Conservation (phyloP, 2,797 vertebrate species). For the Rhynchotus rufescens region DNA sequence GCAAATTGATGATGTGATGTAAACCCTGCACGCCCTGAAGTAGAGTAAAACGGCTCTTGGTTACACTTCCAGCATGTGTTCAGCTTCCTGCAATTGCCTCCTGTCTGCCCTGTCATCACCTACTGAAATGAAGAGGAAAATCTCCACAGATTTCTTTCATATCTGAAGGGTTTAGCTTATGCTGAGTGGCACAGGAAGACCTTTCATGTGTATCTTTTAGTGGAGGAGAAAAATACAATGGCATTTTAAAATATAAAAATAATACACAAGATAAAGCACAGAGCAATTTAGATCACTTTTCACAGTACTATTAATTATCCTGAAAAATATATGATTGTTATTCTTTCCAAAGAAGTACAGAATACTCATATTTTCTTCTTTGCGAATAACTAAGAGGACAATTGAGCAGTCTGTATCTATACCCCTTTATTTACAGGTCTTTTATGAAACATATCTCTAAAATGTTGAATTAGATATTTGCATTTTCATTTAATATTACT, state of each 20-base stretch:
- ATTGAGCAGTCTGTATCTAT: background rate
- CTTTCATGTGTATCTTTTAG: background rate
- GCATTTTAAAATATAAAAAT: background rate
- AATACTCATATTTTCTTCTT: background rate
- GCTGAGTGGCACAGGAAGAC: background rate
- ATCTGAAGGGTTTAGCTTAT: background rate
- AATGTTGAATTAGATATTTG: background rate
- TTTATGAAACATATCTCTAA: background rate
- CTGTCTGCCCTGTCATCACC: background rate
- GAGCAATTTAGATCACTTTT: background rate
- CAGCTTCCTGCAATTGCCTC: background rate
- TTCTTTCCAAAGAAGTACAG: background rate
- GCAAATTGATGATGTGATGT: background rate
- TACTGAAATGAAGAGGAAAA: conserved; percentile 27
- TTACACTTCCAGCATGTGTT: background rate
- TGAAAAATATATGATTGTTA: background rate
- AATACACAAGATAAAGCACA: background rate
- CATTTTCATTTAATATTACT: background rate
- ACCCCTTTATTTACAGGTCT: background rate
- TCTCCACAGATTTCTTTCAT: background rate
- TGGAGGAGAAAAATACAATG: background rate
- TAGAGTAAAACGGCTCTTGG: background rate
- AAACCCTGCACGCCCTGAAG: background rate
- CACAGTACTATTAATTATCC: background rate
- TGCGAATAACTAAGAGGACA: background rate